These are phyloP conservation scores for Apocheima hispidaria DNA, from an alignment of 2,888 invertebrate genomes.

Conservation along the genomic window DNA sequence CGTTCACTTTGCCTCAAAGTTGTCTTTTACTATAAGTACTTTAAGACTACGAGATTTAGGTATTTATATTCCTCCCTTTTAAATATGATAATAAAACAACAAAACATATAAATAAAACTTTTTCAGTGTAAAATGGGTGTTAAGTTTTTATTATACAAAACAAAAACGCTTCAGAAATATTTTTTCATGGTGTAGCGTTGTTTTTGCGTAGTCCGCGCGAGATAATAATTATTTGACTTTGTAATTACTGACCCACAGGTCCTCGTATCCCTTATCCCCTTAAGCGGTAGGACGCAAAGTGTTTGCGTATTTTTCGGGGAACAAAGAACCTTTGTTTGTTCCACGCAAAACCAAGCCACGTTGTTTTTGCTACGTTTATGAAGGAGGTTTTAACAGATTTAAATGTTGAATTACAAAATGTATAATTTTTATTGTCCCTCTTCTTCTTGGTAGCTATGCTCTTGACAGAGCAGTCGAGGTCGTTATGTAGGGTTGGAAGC, in stretches of 20 bases:
- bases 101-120: not conserved
- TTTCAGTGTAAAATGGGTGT: not conserved
- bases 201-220: slow-evolving; percentile 35
- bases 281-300: slow-evolving; percentile 37
- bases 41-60: not conserved
- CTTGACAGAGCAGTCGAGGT: too few species aligned
- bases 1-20: slow-evolving; percentile 5
- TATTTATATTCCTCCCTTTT: not conserved
- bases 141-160: not conserved
- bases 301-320: slow-evolving; percentile 40
- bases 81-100: not conserved
- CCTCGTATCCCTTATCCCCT: slow-evolving; percentile 39
- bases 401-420: slow-evolving; percentile 10
- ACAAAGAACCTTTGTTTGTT: slow-evolving; percentile 39
- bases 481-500: too few species aligned
- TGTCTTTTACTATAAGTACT: slow-evolving; percentile 11
- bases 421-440: too few species aligned
- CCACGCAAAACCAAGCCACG: slow-evolving; percentile 23
- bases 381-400: slow-evolving; percentile 18
- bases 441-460: too few species aligned
- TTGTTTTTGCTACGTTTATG: slow-evolving; percentile 17
- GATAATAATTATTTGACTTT: slow-evolving; percentile 48
- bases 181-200: slow-evolving; percentile 7
- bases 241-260: slow-evolving; percentile 40
- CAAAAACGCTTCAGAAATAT: not conserved